Conservation (phyloP, 2,797 vertebrate genomes). For the Thamnophis elegans region DNA sequence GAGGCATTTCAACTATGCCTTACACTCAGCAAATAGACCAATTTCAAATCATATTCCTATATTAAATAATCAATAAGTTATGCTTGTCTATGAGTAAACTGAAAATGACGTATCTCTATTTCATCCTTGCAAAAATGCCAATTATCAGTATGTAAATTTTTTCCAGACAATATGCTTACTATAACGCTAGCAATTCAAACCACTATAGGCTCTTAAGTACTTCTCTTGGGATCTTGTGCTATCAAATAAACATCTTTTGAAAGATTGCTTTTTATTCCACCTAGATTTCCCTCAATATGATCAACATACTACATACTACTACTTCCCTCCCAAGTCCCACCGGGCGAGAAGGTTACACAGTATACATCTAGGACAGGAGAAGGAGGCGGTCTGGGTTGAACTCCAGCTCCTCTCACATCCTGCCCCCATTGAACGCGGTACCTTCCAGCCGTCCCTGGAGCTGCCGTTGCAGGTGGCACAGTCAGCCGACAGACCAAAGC, state of each 20-base stretch:
- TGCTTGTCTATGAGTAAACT: neutral
- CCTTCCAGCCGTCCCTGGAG: no score
- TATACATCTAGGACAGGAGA: no score
- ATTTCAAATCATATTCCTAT: neutral
- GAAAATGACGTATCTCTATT: neutral
- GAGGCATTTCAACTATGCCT: neutral
- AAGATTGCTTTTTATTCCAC: neutral
- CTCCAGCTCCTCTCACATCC: no score
- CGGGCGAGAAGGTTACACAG: no score
- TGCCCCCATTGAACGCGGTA: no score
- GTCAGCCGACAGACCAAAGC: no score
- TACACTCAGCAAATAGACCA: neutral
- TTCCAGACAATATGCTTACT: neutral
- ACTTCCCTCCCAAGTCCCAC: no score
- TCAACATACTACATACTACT: neutral
- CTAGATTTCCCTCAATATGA: neutral
- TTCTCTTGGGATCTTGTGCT: neutral
- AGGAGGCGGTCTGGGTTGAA: no score
- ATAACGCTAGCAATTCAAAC: conserved; percentile 10
- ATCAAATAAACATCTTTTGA: neutral
- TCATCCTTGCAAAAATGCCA: neutral
- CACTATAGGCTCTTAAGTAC: neutral
- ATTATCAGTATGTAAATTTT: neutral
- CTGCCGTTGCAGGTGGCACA: no score
- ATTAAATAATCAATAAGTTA: neutral